Base-by-base conservation (phyloP, 2,797 vertebrate genomes). In the Xenentodon cancila region DNA sequence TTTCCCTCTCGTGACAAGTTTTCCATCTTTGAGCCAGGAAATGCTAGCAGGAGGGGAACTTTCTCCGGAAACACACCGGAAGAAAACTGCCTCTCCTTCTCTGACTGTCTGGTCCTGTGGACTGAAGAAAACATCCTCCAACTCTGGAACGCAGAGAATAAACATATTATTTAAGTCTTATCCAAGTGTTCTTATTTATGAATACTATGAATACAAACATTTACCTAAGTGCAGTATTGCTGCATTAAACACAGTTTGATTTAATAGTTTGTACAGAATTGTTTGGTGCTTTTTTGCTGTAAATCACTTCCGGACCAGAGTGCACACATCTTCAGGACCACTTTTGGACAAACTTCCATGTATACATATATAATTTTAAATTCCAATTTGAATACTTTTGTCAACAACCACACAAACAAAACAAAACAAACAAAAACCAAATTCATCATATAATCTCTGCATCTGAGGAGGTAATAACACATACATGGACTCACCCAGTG, bases 61-160 rank as follows among this genome's bases (percentile, higher is more conserved):
- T 45, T 94, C 92, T 20, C 94, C 94, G 0, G 94, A 94, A 37
- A 94, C 91, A 84, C 94, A 95, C 82, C 88, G 91, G 50, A 95
- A 77, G 72, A 89, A 94, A 64, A 91, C 90, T 0, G 62, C 79
- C 4, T 85, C 81, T 63, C 92, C 92, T 59, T 88, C 87, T 51
- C 34, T 72, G 53, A 81, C 84, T n/a, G 73, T 90, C 84, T 92
- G 89, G 52, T 92, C 84, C 54, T 75, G 73, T 9, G 92, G 93
- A 71, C 89, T 91, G 66, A 92, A 93, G 85, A 93, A 94, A 59
- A 95, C 86, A 37, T 87, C 83, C 40, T 91, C 91, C 88, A 94
- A 75, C 85, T 87, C 94, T 95, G 71, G 25, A 59, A 73, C 56
- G 74, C 6, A 79, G 18, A 68, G 7, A 0, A 21, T 5, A 15